Evolutionary conservation across 2,797 vertebrate species (phyloP), one percentile per base, ranked within the genome.

Genomic region (Xiphorhynchus erythropygius): DNA sequence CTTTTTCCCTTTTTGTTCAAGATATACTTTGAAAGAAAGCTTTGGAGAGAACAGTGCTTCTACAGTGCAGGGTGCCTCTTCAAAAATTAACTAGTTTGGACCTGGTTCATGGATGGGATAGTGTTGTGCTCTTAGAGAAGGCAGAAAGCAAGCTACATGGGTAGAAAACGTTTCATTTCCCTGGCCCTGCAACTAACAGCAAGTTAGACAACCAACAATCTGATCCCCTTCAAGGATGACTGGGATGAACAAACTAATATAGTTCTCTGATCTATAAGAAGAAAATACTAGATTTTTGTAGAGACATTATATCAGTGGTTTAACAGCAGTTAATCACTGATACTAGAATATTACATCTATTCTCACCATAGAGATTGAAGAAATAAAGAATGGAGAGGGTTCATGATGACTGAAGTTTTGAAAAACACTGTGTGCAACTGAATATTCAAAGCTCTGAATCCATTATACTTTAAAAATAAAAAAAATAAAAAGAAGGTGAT

Each of bases 361-460:
- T 81, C 23, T 18, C 83, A 5, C 5, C 15, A 14, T 27, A 75
- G 13, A 57, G 16, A n/a, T 9, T 74, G 23, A 87, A 87, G 23
- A 82, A 27, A 19, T 89, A 28, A 75, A 50, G 19, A 89, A 74
- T 25, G 21, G 27, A 84, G 33, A 85, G 13, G 5, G 16, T 85
- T 85, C 41, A 53, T 37, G 11, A 60, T 28, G 30, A 87, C 8
- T 85, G 84, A 89, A 63, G 9, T 41, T 35, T 18, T 64, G 37
- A 35, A 87, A 80, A 93, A 62, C 28, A 77, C 28, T 75, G 18
- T 17, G 41, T 80, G 49, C 13, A 89, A 80, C 19, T 35, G 90
- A 84, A 84, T 78, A 42, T 90, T 84, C 59, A 82, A 65, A 90
- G 70, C n/a, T 71, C 70, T 90, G 67, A 76, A 90, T 87, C 18